Percentiles rank a stretch among this genome's conserved stretches.
Conservation (phyloP, 2,797 vertebrate genomes). For the Dendrocincla tyrannina region DNA sequence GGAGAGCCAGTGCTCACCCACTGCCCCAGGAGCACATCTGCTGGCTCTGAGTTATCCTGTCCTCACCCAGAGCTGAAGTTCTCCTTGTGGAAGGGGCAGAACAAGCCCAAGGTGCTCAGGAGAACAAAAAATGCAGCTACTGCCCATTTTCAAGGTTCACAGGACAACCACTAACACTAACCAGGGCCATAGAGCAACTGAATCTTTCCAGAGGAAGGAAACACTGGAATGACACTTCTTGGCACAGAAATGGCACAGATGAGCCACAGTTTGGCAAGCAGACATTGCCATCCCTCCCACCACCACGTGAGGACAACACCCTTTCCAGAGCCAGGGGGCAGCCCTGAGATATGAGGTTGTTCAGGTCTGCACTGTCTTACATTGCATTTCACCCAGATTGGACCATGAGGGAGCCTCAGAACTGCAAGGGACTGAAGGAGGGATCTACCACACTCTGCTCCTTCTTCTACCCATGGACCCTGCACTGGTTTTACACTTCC, state of each 20-base stretch:
- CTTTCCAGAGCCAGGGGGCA: neutral
- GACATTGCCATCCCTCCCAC: neutral
- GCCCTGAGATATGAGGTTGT: neutral
- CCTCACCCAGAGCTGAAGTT: neutral
- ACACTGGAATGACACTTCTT: neutral
- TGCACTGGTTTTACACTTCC: neutral
- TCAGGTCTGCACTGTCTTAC: neutral
- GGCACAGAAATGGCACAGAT: neutral
- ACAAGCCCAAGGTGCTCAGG: neutral
- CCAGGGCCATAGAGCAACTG: neutral
- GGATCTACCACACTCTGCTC: neutral
- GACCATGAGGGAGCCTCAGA: neutral
- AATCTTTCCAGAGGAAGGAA: neutral
- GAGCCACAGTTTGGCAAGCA: neutral
- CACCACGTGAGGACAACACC: neutral
- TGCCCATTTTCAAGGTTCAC: rapidly evolving
- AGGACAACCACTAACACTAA: neutral
- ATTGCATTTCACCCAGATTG: neutral
- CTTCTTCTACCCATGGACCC: neutral
- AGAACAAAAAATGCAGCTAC: neutral
- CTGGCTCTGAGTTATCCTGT: neutral
- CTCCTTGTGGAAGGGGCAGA: neutral
- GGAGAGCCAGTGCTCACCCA: neutral
- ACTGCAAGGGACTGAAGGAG: neutral
- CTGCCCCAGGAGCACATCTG: neutral